These are phyloP conservation scores for Passer montanus DNA, from an alignment of 2,113 vertebrate genomes.

Conservation along the genomic window DNA sequence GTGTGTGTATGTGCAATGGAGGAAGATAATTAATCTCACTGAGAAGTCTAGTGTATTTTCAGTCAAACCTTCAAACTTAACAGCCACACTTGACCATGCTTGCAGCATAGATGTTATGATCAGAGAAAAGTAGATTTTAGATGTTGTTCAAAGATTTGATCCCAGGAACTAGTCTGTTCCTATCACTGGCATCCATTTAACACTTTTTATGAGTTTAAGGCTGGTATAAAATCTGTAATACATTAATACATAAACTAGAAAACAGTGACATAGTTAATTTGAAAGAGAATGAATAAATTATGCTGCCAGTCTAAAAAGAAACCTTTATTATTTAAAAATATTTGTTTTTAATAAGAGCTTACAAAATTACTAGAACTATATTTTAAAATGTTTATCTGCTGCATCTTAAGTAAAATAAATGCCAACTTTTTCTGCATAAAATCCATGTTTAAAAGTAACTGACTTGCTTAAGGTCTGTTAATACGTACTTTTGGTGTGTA, in stretches of 20 bases:
- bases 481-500: not conserved
- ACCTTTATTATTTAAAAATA: not conserved
- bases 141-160: not conserved
- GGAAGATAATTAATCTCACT: not conserved
- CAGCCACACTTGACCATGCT: not conserved
- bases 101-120: not conserved
- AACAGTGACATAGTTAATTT: not conserved
- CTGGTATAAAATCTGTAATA: not conserved
- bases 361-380: not conserved
- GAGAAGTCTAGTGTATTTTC: not conserved
- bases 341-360: not conserved
- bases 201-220: not conserved
- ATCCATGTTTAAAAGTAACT: not conserved
- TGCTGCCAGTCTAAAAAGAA: not conserved
- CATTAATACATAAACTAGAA: not conserved
- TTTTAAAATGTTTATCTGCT: not conserved
- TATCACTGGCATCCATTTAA: not conserved
- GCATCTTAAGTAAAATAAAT: not conserved
- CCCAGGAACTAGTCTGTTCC: not conserved
- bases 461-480: not conserved
- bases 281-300: not conserved
- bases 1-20: accelerated
- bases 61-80: not conserved
- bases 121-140: not conserved
- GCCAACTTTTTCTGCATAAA: not conserved